Percentiles rank a stretch among this genome's conserved stretches.
These are phyloP conservation scores for Hypomecis atomaria DNA, from an alignment of 2,888 invertebrate genomes.

Conservation along the genomic window DNA sequence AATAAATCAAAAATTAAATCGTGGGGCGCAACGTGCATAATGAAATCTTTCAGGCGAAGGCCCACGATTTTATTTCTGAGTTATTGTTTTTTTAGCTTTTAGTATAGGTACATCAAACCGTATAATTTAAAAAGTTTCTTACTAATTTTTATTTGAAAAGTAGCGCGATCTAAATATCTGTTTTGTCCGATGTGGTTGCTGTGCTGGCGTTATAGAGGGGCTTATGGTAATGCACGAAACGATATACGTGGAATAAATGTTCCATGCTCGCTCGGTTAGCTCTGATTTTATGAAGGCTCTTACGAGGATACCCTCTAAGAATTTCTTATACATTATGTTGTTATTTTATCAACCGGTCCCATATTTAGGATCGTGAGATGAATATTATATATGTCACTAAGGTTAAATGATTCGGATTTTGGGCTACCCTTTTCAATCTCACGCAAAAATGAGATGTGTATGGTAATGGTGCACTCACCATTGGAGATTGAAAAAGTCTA, in stretches of 20 bases:
- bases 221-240: slow-evolving; percentile 44
- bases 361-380: slow-evolving; percentile 26
- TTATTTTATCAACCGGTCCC: slow-evolving; percentile 34
- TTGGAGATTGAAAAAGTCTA: too few relatives aligned
- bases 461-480: too few relatives aligned
- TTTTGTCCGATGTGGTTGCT: slow-evolving; percentile 5
- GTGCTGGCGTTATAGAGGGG: slow-evolving; percentile 35
- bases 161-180: slow-evolving; percentile 11
- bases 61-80: too few relatives aligned
- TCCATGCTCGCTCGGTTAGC: slow-evolving; percentile 37
- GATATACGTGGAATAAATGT: slow-evolving; percentile 44
- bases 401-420: slow-evolving; percentile 20
- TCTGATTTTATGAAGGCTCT: slow-evolving; percentile 43
- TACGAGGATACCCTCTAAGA: slow-evolving; percentile 33
- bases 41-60: too few relatives aligned
- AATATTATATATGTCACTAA: slow-evolving; percentile 25
- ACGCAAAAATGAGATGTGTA: not conserved
- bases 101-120: too few relatives aligned
- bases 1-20: too few relatives aligned
- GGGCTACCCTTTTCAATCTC: slow-evolving; percentile 12
- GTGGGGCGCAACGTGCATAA: too few relatives aligned
- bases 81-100: too few relatives aligned
- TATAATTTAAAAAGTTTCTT: too few relatives aligned
- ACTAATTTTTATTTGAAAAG: not conserved
- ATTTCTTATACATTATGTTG: slow-evolving; percentile 37